Percentiles rank a stretch among this genome's conserved stretches.
phyloP scores from a whole-genome alignment of 2,113 vertebrate species.

The Phainopepla nitens region DNA sequence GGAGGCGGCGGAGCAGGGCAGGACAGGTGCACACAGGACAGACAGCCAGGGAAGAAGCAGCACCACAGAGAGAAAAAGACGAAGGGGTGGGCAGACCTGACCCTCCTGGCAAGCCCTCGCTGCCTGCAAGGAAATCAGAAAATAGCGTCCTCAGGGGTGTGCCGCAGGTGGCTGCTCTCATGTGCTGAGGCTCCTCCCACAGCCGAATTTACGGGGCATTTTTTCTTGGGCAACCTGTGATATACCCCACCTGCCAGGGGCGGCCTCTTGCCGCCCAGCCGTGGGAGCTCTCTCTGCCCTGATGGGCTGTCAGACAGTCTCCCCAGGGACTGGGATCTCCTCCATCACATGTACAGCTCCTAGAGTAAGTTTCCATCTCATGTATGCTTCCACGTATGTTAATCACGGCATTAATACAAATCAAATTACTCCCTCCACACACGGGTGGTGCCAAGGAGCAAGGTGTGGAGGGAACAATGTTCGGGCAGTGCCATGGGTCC shows the following conservation, averaged over 20 bases:
- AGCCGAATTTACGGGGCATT: neutral
- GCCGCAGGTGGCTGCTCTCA: neutral
- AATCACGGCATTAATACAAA: neutral
- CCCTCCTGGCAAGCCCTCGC: rapidly evolving
- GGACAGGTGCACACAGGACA: too few relatives aligned
- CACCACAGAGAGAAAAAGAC: neutral
- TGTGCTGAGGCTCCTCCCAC: neutral
- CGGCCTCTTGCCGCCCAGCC: rapidly evolving
- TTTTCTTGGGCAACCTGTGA: rapidly evolving
- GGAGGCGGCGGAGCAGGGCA: neutral
- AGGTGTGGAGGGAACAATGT: neutral
- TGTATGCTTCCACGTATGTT: neutral
- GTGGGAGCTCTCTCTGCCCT: neutral
- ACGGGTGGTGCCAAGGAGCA: neutral
- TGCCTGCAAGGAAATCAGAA: neutral
- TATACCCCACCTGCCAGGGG: neutral
- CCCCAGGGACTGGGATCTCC: neutral
- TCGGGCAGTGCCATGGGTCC: neutral
- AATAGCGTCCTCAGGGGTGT: rapidly evolving
- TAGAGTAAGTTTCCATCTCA: neutral
- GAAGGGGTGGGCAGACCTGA: too few relatives aligned
- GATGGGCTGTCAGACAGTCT: neutral
- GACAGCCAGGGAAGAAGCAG: neutral
- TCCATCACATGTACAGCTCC: neutral
- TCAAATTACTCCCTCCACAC: neutral